Evolutionary conservation across 2,888 invertebrate genomes (phyloP).

Genomic region (Beris chalybata): DNA sequence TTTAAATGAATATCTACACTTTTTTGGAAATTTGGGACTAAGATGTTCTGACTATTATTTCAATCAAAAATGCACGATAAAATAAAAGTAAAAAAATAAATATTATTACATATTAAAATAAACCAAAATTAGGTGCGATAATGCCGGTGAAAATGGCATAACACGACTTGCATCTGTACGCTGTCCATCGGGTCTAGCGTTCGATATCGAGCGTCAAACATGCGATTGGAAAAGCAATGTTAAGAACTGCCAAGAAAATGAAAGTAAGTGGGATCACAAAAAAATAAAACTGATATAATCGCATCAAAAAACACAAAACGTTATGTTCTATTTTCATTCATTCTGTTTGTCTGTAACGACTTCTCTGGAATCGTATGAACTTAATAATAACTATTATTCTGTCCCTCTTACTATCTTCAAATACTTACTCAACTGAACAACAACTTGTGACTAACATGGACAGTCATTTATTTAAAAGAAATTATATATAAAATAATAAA

Average conservation of each 20-base stretch:
- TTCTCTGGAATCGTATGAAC: slow-evolving; percentile 37
- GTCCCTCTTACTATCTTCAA: slow-evolving; percentile 4
- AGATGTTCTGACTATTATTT: too few species aligned
- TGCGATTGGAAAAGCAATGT: slow-evolving; percentile 97
- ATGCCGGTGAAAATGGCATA: slow-evolving; percentile 82
- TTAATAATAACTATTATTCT: slow-evolving; percentile 13
- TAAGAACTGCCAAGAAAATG: slow-evolving; percentile 90
- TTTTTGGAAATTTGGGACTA: too few species aligned
- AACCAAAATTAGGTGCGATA: slow-evolving; percentile 75
- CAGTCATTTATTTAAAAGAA: too few species aligned
- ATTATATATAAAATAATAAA: too few species aligned
- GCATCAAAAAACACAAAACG: slow-evolving; percentile 35
- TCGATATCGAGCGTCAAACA: slow-evolving; percentile 92
- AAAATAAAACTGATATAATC: not conserved
- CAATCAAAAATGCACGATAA: not conserved
- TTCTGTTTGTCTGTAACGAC: not conserved
- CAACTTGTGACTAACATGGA: too few species aligned
- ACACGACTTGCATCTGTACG: slow-evolving; percentile 86
- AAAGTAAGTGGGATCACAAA: slow-evolving; percentile 75
- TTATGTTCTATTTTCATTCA: slow-evolving; percentile 46
- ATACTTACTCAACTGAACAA: too few species aligned
- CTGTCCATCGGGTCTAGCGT: slow-evolving; percentile 88
- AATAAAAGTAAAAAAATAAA: slow-evolving; percentile 10
- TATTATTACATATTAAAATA: not conserved
- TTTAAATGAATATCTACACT: not conserved